Base-by-base conservation (phyloP, 2,113 vertebrate genomes). In the Speoplatyrhinus poulsoni region DNA sequence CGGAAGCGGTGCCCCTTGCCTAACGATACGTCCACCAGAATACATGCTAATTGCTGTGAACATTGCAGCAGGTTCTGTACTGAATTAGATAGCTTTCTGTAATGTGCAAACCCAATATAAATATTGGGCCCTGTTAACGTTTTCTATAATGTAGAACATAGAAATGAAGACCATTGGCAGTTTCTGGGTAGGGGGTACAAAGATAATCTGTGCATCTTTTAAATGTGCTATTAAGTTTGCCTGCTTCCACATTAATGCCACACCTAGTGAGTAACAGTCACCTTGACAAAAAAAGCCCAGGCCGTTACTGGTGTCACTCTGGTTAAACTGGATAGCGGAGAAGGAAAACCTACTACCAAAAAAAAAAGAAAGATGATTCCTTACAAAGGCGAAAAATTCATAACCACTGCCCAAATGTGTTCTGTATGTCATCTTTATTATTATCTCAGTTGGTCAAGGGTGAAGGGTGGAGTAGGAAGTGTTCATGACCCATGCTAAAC, bases 1-100 rank as follows among this genome's bases (percentile, higher is more conserved):
- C 88, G 91, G 91, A 91, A 92, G 89, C 83, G 70, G 67, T 85
- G 54, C 84, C 85, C 83, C 85, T 63, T 33, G 82, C 81, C 81
- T 90, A 90, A 90, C 71, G 84, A 89, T 83, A 26, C 26, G 60
- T 77, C 72, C 77, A 80, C 50, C 72, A 81, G 70, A 59, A 72
- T 54, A 66, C 33, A 47, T 61, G 47, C 69, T 86, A 75, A 87
- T 91, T 85, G 70, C 36, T 62, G 84, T 80, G 69, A 76, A 80
- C 50, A 3, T 10, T 54, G 50, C 69, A 77, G 67, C 62, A 41
- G n/a, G 46, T 33, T 15, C 54, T 41, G 36, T 5, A 41, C 36
- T 41, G 36, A 41, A 41, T 41, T 41, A 8, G 36, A 8, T 41
- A 41, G 36, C 36, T 41, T 41, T 41, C 36, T 41, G 36, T 41